Conservation (phyloP, 2,888 invertebrate genomes). For the Agriopis leucophaearia region DNA sequence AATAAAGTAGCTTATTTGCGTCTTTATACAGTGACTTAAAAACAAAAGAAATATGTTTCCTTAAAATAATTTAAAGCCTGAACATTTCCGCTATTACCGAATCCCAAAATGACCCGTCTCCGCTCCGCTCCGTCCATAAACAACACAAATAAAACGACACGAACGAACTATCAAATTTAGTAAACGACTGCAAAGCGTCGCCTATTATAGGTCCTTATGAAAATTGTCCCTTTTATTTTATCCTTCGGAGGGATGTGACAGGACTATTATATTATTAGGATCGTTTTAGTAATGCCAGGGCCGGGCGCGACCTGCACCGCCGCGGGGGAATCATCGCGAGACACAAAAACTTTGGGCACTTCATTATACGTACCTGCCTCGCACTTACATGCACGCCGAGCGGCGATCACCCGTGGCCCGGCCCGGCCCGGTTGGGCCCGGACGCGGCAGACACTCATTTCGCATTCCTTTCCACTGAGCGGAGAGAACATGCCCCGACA, state of each 20-base stretch:
- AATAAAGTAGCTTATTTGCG: too few species aligned
- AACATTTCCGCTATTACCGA: constrained; percentile 57
- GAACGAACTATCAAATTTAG: constrained; percentile 66
- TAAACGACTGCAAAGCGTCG: constrained; percentile 77
- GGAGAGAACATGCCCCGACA: constrained; percentile 38
- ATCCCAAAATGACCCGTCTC: constrained; percentile 56
- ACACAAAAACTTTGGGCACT: constrained; percentile 80
- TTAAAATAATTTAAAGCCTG: constrained; percentile 9
- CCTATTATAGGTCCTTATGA: constrained; percentile 71
- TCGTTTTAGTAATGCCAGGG: constrained; percentile 84
- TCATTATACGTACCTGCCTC: constrained; percentile 65
- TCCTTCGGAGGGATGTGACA: constrained; percentile 79
- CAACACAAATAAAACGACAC: constrained; percentile 56
- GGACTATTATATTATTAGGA: constrained; percentile 85
- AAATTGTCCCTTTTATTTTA: constrained; percentile 82
- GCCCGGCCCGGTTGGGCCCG: constrained; percentile 6
- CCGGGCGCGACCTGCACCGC: constrained; percentile 75
- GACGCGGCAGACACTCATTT: constrained; percentile 23
- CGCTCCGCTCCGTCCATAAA: constrained; percentile 57
- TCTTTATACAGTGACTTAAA: background rate
- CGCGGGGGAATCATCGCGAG: constrained; percentile 76
- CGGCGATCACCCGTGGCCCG: constrained; percentile 6
- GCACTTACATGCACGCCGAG: constrained; percentile 52
- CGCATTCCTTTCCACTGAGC: constrained; percentile 47
- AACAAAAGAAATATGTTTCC: background rate